Evolutionary conservation across 92 coral and sea anemone genomes (phyloP).

Genomic region (Anthopleura xanthogrammica): DNA sequence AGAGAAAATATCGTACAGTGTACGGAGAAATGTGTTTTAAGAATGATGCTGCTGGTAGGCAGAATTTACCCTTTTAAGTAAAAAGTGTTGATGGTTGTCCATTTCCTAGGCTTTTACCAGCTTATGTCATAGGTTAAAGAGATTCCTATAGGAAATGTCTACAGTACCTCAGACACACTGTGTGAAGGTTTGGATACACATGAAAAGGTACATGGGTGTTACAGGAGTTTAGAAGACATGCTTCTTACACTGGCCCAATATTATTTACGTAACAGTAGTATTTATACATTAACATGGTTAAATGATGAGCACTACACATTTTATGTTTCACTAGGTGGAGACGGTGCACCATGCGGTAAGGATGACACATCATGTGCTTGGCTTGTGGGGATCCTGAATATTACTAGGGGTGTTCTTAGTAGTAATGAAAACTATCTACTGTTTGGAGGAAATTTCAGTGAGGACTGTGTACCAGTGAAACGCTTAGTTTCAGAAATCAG

Average conservation of each 20-base stretch:
- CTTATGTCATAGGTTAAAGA: no score
- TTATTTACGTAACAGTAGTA: slow-evolving; percentile 35
- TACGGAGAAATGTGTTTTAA: slow-evolving; percentile 35
- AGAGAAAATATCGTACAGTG: slow-evolving; percentile 39
- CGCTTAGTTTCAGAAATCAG: slow-evolving; percentile 36
- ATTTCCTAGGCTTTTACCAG: slow-evolving; percentile 41
- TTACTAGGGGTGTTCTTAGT: slow-evolving; percentile 38
- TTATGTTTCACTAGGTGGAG: slow-evolving; percentile 29
- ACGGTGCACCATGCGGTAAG: slow-evolving; percentile 65
- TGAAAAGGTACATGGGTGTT: slow-evolving; percentile 41
- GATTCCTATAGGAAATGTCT: background rate
- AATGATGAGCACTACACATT: slow-evolving; percentile 22
- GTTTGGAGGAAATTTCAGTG: slow-evolving; percentile 63
- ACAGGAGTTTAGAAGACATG: slow-evolving; percentile 30
- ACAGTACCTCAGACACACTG: slow-evolving; percentile 36
- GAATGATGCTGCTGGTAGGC: background rate
- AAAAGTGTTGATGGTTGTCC: slow-evolving; percentile 24
- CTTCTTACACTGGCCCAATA: slow-evolving; percentile 42
- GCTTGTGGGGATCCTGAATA: slow-evolving; percentile 52
- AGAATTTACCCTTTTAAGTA: background rate
- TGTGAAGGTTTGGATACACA: slow-evolving; percentile 37
- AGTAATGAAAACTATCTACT: slow-evolving; percentile 51
- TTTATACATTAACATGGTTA: slow-evolving; percentile 33
- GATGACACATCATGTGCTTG: slow-evolving; percentile 65
- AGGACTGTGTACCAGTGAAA: slow-evolving; percentile 44